A percentile compares a stretch with the other conserved stretches of the same genome.
phyloP scores from a whole-genome alignment of 2,113 vertebrate genomes.

The Ctenomys sociabilis region DNA sequence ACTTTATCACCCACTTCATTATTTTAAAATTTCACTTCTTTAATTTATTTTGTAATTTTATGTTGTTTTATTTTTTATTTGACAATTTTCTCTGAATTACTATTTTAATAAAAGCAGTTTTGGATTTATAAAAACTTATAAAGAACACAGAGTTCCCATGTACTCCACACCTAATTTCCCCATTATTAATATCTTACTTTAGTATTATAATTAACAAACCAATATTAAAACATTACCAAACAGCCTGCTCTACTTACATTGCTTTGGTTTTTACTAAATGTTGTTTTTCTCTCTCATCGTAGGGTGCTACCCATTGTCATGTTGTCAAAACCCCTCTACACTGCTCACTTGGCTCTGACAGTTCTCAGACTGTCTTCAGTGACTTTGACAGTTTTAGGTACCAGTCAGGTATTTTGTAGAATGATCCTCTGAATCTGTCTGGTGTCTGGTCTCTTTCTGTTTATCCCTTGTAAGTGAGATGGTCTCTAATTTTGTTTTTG shows the following conservation, averaged over 20 bases:
- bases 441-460: neutral
- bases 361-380: neutral
- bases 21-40: slow-evolving; percentile 28
- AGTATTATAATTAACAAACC: neutral
- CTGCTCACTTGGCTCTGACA: neutral
- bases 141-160: neutral
- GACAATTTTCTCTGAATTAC: slow-evolving; percentile 6
- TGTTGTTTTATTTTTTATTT: neutral
- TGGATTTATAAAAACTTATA: neutral
- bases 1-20: neutral
- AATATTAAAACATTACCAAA: neutral
- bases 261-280: neutral
- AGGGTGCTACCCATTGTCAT: neutral
- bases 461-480: neutral
- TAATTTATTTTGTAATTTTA: neutral
- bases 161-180: neutral
- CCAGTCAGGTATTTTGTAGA: neutral
- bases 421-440: neutral
- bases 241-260: neutral
- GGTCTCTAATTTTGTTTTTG: neutral
- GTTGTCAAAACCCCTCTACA: neutral
- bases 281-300: neutral
- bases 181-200: neutral
- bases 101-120: slow-evolving; percentile 5
- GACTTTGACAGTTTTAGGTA: neutral